These are phyloP conservation scores for Empidonax traillii DNA, from an alignment of 2,113 vertebrate species.

Conservation along the genomic window DNA sequence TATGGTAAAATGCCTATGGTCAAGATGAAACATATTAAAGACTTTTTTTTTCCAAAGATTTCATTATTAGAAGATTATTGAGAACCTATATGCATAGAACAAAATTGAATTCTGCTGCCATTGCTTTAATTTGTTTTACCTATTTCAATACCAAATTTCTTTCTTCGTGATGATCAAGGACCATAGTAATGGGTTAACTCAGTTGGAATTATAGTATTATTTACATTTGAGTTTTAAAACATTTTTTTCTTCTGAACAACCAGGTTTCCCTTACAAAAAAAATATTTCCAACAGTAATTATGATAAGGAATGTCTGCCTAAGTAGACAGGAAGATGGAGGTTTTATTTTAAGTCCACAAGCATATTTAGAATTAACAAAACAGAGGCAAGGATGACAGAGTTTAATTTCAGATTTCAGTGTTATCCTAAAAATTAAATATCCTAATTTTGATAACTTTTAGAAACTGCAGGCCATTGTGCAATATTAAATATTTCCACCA, in stretches of 20 bases:
- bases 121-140: neutral
- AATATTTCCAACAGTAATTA: neutral
- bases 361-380: neutral
- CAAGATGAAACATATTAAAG: neutral
- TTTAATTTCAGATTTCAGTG: neutral
- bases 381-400: neutral
- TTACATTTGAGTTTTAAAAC: neutral
- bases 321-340: neutral
- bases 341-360: rapidly evolving
- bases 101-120: neutral
- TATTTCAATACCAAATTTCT: neutral
- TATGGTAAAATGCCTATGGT: neutral
- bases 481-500: constrained; percentile 69
- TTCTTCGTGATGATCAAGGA: neutral
- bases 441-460: neutral
- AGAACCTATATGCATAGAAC: neutral
- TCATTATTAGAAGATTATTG: neutral
- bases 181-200: neutral
- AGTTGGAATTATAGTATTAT: neutral
- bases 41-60: neutral
- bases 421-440: neutral
- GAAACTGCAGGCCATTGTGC: neutral
- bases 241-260: neutral
- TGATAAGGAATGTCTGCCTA: neutral
- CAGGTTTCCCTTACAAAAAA: neutral